Evolutionary conservation across 2,113 vertebrate genomes (phyloP).

Genomic region (Ageneiosus marmoratus): DNA sequence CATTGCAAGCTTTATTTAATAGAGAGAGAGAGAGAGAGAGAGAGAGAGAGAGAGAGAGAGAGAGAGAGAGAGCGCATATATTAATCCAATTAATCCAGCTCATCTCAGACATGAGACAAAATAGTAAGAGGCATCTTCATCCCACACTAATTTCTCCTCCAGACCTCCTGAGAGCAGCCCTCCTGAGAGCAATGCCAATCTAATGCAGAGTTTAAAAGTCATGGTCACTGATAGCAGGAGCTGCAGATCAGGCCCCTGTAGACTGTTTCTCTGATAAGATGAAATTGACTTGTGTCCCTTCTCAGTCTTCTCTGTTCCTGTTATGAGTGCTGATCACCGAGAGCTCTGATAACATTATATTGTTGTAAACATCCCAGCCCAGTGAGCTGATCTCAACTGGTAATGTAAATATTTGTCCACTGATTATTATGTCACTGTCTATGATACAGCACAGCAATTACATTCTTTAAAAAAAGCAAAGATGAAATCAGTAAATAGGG

Average conservation of each 20-base stretch:
- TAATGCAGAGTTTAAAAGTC: conserved; percentile 20
- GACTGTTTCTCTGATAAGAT: not conserved
- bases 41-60: no score
- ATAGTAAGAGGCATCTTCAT: not conserved
- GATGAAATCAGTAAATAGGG: not conserved
- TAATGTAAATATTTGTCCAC: conserved; percentile 17
- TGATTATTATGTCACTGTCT: conserved; percentile 17
- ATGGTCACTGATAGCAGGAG: not conserved
- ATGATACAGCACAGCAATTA: not conserved
- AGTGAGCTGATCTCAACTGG: not conserved
- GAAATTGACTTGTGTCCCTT: conserved; percentile 17
- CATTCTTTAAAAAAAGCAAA: not conserved
- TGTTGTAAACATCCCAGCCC: conserved; percentile 1
- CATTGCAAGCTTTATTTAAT: no score
- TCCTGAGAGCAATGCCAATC: not conserved
- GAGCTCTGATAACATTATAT: conserved; percentile 6
- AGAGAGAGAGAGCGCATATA: not conserved
- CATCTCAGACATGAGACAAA: not conserved
- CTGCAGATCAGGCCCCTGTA: not conserved
- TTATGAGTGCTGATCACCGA: not conserved
- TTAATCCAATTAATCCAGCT: not conserved
- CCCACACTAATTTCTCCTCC: not conserved
- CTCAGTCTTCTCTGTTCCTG: not conserved
- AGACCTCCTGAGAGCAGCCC: no score
- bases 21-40: no score